Evolutionary conservation across 2,888 invertebrate species (phyloP).

Genomic region (Campoletis raptor): DNA sequence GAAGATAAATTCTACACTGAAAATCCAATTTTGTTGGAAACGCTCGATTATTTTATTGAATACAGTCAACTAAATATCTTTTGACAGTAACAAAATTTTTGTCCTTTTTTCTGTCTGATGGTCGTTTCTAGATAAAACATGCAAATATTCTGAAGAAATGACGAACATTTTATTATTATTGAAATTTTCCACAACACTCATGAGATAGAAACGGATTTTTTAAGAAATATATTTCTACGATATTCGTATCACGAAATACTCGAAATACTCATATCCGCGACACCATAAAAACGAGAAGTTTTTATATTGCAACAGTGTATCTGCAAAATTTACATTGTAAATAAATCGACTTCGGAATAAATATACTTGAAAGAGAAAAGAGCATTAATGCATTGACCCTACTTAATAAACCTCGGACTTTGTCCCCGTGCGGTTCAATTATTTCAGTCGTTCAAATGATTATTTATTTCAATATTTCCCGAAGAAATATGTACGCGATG

Average conservation of each 20-base stretch:
- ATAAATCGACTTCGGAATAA: not conserved
- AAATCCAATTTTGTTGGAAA: too few species aligned
- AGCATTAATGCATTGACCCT: conserved; percentile 9
- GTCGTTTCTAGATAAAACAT: too few species aligned
- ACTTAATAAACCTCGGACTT: conserved; percentile 10
- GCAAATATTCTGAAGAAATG: too few species aligned
- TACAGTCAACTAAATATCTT: too few species aligned
- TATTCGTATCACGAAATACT: not conserved
- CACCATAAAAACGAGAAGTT: not conserved
- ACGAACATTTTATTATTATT: too few species aligned
- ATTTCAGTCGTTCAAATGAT: not conserved
- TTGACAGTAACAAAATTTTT: too few species aligned
- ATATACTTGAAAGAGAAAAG: not conserved
- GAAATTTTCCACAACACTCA: too few species aligned
- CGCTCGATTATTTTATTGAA: too few species aligned
- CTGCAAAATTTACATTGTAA: not conserved
- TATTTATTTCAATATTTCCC: conserved; percentile 5
- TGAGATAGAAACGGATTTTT: too few species aligned
- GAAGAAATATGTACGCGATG: not conserved
- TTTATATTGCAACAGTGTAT: not conserved
- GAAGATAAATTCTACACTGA: too few species aligned
- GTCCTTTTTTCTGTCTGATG: too few species aligned
- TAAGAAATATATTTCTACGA: not conserved
- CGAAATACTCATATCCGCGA: not conserved
- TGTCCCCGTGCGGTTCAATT: conserved; percentile 1